A percentile compares a stretch with the other conserved stretches of the same genome.
These are phyloP conservation scores for Tetranychus urticae DNA, from an alignment of 1,140 invertebrate genomes.

Conservation along the genomic window DNA sequence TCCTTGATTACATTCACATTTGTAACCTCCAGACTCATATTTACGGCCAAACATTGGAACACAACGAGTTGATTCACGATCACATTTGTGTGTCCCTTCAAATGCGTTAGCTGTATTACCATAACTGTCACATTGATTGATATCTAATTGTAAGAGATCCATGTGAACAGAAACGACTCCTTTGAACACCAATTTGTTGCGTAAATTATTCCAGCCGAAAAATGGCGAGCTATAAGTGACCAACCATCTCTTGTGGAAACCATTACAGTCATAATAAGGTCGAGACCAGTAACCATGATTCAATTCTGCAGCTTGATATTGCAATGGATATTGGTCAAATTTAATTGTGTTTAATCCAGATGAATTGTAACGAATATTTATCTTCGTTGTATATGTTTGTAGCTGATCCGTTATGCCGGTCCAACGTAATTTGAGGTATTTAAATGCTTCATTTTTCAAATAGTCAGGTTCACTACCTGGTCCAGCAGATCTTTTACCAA, in stretches of 20 bases:
- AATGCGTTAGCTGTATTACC: slow-evolving; percentile 73
- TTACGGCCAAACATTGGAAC: slow-evolving; percentile 72
- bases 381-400: slow-evolving; percentile 75
- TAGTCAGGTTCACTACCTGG: slow-evolving; percentile 19
- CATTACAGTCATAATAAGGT: slow-evolving; percentile 82
- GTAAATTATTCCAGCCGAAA: slow-evolving; percentile 85
- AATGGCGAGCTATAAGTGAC: slow-evolving; percentile 84
- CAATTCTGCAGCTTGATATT: slow-evolving; percentile 53
- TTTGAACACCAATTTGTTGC: slow-evolving; percentile 72
- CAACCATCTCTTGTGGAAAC: slow-evolving; percentile 45
- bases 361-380: slow-evolving; percentile 68
- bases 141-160: slow-evolving; percentile 63
- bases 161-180: slow-evolving; percentile 83
- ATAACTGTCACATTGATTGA: slow-evolving; percentile 73
- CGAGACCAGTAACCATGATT: slow-evolving; percentile 75
- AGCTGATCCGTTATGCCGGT: slow-evolving; percentile 72
- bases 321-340: slow-evolving; percentile 71
- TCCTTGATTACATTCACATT: slow-evolving; percentile 90
- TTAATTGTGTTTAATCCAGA: slow-evolving; percentile 51
- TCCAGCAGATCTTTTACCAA: slow-evolving; percentile 16
- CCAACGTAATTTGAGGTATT: slow-evolving; percentile 71
- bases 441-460: slow-evolving; percentile 59
- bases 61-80: slow-evolving; percentile 75
- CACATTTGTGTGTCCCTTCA: slow-evolving; percentile 83
- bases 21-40: slow-evolving; percentile 81